A percentile compares a stretch with the other conserved stretches of the same genome.
Evolutionary conservation across 2,113 vertebrate genomes (phyloP).

Genomic region (Baryphthengus martii): DNA sequence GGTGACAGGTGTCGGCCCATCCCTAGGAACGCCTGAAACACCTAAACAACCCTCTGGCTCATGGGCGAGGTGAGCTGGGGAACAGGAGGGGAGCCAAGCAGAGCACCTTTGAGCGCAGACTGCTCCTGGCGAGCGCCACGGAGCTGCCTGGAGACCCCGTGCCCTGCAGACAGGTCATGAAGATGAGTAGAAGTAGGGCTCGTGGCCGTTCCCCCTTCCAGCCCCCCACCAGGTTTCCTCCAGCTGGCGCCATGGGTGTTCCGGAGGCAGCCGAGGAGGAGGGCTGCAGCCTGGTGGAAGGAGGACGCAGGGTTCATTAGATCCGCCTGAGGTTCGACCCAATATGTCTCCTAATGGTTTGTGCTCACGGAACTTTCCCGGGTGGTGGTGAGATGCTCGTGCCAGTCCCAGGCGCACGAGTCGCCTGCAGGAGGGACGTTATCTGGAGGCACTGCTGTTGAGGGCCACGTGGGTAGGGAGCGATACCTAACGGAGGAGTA

Average conservation of each 20-base stretch:
- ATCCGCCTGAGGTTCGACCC: neutral
- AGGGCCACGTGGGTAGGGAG: neutral
- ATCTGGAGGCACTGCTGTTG: neutral
- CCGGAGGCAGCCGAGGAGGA: neutral
- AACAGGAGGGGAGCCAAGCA: too few species aligned
- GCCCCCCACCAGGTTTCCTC: neutral
- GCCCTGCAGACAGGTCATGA: accelerated
- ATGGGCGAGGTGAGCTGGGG: neutral
- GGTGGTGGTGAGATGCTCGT: neutral
- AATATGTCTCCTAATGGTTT: accelerated
- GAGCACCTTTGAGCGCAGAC: neutral
- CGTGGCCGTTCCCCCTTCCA: accelerated
- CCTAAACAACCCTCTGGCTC: neutral
- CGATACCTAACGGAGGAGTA: accelerated
- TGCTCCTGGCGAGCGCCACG: neutral
- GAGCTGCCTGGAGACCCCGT: neutral
- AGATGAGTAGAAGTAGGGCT: accelerated
- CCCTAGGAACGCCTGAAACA: neutral
- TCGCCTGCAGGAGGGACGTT: accelerated
- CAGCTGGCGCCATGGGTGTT: neutral
- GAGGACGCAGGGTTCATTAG: neutral
- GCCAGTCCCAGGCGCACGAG: neutral
- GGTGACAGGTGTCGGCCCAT: accelerated
- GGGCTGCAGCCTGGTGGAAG: neutral
- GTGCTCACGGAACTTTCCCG: neutral